Percentiles rank a stretch among this genome's conserved stretches.
Evolutionary conservation across 2,888 invertebrate genomes (phyloP).

Genomic region (Meandrusa payeni): DNA sequence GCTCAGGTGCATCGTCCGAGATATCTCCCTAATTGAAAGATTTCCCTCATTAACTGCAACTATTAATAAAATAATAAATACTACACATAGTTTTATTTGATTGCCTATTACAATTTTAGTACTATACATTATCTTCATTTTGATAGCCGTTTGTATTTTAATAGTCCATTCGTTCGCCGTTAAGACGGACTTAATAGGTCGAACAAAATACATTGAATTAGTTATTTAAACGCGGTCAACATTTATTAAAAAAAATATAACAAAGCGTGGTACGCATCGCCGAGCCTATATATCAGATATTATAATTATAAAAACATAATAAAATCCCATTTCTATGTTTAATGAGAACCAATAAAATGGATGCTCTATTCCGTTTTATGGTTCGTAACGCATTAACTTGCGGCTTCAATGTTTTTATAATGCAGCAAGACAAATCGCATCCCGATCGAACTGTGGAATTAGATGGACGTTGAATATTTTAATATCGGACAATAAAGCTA

Average conservation of each 20-base stretch:
- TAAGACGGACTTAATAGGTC: slow-evolving; percentile 11
- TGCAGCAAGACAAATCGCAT: slow-evolving; percentile 69
- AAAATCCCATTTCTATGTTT: slow-evolving; percentile 36
- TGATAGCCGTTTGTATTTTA: slow-evolving; percentile 29
- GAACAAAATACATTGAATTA: slow-evolving; percentile 20
- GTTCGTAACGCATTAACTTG: slow-evolving; percentile 56
- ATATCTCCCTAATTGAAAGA: slow-evolving; percentile 11
- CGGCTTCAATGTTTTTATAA: slow-evolving; percentile 64
- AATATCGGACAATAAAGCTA: slow-evolving; percentile 67
- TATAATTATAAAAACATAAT: slow-evolving; percentile 34
- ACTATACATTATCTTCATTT: slow-evolving; percentile 27
- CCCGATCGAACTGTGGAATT: slow-evolving; percentile 52
- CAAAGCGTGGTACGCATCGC: slow-evolving; percentile 10
- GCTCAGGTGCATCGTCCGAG: too few relatives aligned
- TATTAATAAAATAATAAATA: slow-evolving; percentile 16
- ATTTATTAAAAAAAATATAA: slow-evolving; percentile 13
- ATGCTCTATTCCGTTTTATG: slow-evolving; percentile 57
- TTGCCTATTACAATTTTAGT: slow-evolving; percentile 21
- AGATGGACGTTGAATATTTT: slow-evolving; percentile 47
- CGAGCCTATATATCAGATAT: slow-evolving; percentile 28
- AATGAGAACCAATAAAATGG: slow-evolving; percentile 63
- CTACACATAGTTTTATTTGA: slow-evolving; percentile 9
- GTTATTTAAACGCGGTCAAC: slow-evolving; percentile 17
- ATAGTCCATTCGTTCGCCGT: slow-evolving; percentile 27
- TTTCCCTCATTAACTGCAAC: slow-evolving; percentile 6